Conservation (phyloP, 2,113 vertebrate genomes). For the Thamnophis sirtalis region DNA sequence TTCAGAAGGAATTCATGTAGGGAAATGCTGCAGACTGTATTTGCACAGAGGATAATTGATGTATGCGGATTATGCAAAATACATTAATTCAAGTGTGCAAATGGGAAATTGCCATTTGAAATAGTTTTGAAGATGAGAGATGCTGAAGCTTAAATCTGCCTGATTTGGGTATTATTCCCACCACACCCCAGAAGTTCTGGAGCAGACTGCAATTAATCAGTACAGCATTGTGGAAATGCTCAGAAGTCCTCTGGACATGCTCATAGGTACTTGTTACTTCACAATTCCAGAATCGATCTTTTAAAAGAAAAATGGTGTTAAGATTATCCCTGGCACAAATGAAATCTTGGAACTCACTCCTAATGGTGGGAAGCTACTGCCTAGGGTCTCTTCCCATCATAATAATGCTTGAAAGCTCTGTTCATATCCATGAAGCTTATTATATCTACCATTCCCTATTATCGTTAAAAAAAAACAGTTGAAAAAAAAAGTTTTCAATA, state of each 20-base stretch:
- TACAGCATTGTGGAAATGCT: neutral
- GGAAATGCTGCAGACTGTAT: constrained; percentile 5
- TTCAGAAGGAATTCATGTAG: constrained; percentile 11
- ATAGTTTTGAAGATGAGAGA: neutral
- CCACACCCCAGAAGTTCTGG: neutral
- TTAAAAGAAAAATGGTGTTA: neutral
- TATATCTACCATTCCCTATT: neutral
- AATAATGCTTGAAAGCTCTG: neutral
- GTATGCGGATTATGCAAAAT: neutral
- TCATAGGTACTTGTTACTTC: neutral
- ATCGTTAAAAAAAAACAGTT: neutral
- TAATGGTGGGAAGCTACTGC: neutral
- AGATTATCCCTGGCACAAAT: neutral
- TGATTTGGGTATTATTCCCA: neutral
- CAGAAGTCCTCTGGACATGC: neutral
- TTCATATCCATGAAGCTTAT: neutral
- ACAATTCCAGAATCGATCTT: neutral
- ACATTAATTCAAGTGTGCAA: neutral
- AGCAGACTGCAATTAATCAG: neutral
- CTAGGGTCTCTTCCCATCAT: neutral
- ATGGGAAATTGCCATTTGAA: neutral
- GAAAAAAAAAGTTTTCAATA: neutral
- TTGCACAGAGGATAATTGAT: constrained; percentile 22
- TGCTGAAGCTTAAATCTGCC: neutral
- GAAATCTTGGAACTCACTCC: neutral